Evolutionary conservation across 2,113 vertebrate genomes (phyloP).

Genomic region (Melanotaenia duboulayi): DNA sequence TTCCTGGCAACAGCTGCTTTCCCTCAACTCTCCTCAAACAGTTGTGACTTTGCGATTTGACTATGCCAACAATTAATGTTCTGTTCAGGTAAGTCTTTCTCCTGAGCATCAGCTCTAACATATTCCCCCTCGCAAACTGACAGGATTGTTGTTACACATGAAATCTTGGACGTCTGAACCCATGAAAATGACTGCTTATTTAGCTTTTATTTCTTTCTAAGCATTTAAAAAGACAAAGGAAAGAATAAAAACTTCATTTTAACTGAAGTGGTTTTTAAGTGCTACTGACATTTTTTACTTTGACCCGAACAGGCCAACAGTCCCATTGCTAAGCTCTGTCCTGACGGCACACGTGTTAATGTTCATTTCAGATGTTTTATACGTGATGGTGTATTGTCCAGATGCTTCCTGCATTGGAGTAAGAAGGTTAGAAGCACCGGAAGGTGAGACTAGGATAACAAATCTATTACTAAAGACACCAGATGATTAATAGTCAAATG

Average conservation of each 20-base stretch:
- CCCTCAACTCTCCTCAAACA: too few species aligned
- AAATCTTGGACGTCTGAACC: background rate
- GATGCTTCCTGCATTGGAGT: slow-evolving; percentile 28
- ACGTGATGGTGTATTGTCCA: slow-evolving; percentile 8
- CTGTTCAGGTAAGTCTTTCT: background rate
- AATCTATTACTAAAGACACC: slow-evolving; percentile 8
- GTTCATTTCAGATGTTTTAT: slow-evolving; percentile 35
- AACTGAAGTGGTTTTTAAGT: background rate
- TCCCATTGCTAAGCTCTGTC: background rate
- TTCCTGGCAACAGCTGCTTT: too few species aligned
- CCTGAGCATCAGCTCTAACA: background rate
- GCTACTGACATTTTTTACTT: background rate
- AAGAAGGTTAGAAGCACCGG: slow-evolving; percentile 18
- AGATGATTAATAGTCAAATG: slow-evolving; percentile 14
- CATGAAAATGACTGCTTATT: background rate
- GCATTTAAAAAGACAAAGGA: background rate
- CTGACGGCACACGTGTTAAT: slow-evolving; percentile 23
- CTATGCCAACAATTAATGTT: too few species aligned
- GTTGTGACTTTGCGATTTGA: too few species aligned
- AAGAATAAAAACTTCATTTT: background rate
- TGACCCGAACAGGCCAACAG: slow-evolving; percentile 12
- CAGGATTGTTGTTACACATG: background rate
- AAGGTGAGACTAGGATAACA: slow-evolving; percentile 40
- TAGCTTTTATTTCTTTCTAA: background rate
- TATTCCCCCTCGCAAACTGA: background rate